Base-by-base conservation (phyloP, 2,797 vertebrate species). In the Paedocypris micromegethes region DNA sequence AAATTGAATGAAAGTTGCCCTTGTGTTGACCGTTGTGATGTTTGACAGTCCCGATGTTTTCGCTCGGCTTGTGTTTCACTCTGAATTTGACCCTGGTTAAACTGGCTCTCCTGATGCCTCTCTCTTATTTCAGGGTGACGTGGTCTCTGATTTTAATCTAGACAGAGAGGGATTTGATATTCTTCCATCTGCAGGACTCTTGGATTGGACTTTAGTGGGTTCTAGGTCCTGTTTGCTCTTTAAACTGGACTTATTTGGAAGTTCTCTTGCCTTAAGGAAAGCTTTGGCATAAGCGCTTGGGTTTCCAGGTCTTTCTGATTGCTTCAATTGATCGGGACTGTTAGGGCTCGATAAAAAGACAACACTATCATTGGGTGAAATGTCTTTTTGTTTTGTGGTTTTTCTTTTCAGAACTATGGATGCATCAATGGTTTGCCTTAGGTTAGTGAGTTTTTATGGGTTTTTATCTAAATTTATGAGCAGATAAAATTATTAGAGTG, bases 1-100 rank as follows among this genome's bases (percentile, higher is more conserved):
- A 66, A 75, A 78, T 75, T 78, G 69, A 59, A 58, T 73, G 67
- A 75, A 75, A 70, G 73, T 58, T 73, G 59, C 62, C 73, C 39
- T 66, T 70, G 51, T 75, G 63, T 58, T 41, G 56, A 48, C n/a
- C 62, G 55, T 75, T 75, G 70, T 72, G 70, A 75, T 71, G 47
- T 64, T 44, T 64, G 55, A 42, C 64, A 7, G 53, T 44, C 40
- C 54, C 67, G 64, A 58, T 70, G 43, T 66, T 75, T 44, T 56
- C 4, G 9, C 5, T 52, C 39, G 56, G 57, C 52, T 9, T 41
- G 23, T 5, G 38, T 60, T 70, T 73, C 67, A 46, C 69, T 69
- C 53, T 40, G 8, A 63, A 9, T n/a, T 46, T 2, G 41, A 44
- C 37, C 68, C 38, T 8, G 42, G 51, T 64, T 68, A 67, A 49